phyloP scores from a whole-genome alignment of 2,113 vertebrate genomes.

The Romanogobio albipinnatus region DNA sequence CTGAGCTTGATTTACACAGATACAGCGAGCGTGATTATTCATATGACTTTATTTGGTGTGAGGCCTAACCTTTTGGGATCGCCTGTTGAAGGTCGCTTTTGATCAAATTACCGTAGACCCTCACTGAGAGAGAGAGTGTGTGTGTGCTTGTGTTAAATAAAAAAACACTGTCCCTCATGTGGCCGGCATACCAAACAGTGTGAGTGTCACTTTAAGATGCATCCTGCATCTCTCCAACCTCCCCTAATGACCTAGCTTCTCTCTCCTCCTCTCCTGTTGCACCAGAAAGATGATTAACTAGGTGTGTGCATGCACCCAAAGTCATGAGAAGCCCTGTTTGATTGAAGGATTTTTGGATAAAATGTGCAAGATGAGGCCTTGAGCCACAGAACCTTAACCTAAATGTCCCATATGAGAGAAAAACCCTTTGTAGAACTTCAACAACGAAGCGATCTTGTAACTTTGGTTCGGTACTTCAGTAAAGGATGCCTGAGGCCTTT shows the following conservation, averaged over 20 bases:
- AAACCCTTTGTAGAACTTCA: constrained; percentile 3
- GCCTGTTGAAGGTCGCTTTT: constrained; percentile 55
- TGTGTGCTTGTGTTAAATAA: constrained; percentile 53
- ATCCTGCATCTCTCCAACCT: constrained; percentile 38
- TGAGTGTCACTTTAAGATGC: constrained; percentile 46
- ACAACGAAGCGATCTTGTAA: neutral
- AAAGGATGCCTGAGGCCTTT: constrained; percentile 12
- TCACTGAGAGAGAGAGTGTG: constrained; percentile 1
- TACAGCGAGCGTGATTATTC: constrained; percentile 38
- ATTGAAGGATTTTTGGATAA: constrained; percentile 13
- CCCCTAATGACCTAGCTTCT: constrained; percentile 48
- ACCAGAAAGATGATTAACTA: constrained; percentile 17
- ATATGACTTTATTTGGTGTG: constrained; percentile 53
- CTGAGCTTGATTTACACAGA: constrained; percentile 28
- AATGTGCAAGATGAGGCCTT: constrained; percentile 29
- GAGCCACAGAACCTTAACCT: neutral
- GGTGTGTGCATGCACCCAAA: neutral
- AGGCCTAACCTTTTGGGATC: constrained; percentile 44
- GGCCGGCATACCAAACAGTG: constrained; percentile 53
- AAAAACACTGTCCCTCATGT: constrained; percentile 49
- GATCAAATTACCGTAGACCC: constrained; percentile 39
- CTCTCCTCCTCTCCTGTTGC: constrained; percentile 33
- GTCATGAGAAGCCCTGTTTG: constrained; percentile 26
- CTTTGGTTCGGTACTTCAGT: constrained; percentile 10
- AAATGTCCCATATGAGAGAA: neutral